These are phyloP conservation scores for Ptilorrhoa leucosticta DNA, from an alignment of 2,113 vertebrate genomes.

Conservation along the genomic window DNA sequence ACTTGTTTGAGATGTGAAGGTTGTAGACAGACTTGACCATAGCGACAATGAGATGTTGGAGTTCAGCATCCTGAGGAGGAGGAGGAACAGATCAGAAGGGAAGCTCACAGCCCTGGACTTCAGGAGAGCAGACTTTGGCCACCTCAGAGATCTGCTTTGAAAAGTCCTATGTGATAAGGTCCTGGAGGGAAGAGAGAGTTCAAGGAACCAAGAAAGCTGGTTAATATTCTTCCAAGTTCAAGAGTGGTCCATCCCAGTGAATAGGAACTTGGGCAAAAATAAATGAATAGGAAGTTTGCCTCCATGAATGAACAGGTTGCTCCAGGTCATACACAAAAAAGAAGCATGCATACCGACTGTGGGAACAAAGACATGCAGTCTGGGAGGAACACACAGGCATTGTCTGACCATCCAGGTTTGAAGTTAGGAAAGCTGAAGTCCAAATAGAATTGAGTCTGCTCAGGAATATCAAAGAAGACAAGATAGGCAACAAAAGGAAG, in stretches of 20 bases:
- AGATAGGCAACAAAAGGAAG: not conserved
- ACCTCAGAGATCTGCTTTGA: not conserved
- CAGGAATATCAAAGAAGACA: not conserved
- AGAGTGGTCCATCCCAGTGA: not conserved
- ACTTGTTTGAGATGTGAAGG: not conserved
- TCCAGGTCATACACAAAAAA: not conserved
- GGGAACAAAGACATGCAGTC: not conserved
- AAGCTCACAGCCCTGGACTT: not conserved
- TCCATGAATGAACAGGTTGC: not conserved
- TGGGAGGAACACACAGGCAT: not conserved
- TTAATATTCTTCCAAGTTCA: not conserved
- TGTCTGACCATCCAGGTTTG: not conserved
- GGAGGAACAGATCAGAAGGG: not conserved
- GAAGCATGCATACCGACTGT: not conserved
- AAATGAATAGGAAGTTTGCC: not conserved
- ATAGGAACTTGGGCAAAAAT: not conserved
- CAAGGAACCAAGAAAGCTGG: not conserved
- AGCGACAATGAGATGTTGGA: not conserved
- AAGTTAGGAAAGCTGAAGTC: not conserved
- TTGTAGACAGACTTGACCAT: not conserved
- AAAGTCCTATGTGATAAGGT: not conserved
- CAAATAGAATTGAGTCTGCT: not conserved
- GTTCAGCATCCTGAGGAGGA: not conserved
- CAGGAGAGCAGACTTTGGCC: not conserved
- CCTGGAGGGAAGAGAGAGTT: not conserved